Conservation (phyloP, 2,888 invertebrate species). For the Volucella inanis region DNA sequence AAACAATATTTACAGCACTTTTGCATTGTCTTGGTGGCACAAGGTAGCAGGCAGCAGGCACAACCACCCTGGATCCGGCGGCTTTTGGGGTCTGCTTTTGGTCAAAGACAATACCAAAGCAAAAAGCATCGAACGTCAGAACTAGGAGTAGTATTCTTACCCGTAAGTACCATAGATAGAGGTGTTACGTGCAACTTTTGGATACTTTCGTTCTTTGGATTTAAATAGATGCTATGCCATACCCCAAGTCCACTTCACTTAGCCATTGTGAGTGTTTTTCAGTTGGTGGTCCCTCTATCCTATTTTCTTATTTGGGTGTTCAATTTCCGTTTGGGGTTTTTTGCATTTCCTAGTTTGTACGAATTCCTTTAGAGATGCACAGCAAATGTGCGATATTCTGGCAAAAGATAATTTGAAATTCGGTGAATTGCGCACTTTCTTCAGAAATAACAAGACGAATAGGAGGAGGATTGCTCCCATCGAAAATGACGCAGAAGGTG, state of each 20-base stretch:
- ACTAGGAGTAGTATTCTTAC: not conserved
- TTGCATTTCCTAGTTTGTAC: constrained; percentile 16
- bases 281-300: too few relatives aligned
- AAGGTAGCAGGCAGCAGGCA: not conserved
- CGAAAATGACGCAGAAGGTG: not conserved
- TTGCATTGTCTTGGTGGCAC: constrained; percentile 65
- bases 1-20: constrained; percentile 75
- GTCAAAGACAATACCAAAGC: not conserved
- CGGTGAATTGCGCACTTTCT: constrained; percentile 14
- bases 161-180: constrained; percentile 64
- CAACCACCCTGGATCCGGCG: not conserved
- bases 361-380: not conserved
- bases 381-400: constrained; percentile 21
- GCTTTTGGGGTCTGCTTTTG: not conserved
- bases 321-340: constrained; percentile 66
- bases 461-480: not conserved
- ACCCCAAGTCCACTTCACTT: not conserved
- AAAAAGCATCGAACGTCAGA: constrained; percentile 48
- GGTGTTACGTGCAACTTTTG: constrained; percentile 64
- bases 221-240: constrained; percentile 3
- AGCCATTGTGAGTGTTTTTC: not conserved
- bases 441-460: not conserved
- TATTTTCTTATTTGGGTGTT: constrained; percentile 47
- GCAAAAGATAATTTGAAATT: constrained; percentile 58
- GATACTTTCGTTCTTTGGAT: constrained; percentile 26